phyloP scores from a whole-genome alignment of 2,888 invertebrate genomes.

The Drosophila hamatofila region DNA sequence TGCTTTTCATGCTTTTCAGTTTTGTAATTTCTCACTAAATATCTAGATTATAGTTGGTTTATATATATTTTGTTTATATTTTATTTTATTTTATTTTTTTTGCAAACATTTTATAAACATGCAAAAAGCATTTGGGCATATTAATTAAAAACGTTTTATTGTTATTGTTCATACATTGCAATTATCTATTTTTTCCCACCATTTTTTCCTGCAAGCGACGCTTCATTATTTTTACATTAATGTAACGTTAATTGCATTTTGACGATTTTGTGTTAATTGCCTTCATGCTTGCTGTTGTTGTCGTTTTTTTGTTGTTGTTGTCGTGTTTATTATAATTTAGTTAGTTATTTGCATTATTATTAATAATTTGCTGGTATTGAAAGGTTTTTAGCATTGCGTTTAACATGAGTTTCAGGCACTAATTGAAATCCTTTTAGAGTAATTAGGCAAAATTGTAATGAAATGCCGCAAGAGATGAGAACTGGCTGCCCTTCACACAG shows the following conservation, averaged over 20 bases:
- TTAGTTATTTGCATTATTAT: slow-evolving; percentile 49
- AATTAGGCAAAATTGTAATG: slow-evolving; percentile 70
- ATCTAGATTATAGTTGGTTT: slow-evolving; percentile 30
- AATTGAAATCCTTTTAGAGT: slow-evolving; percentile 79
- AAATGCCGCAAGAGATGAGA: slow-evolving; percentile 37
- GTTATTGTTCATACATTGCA: slow-evolving; percentile 41
- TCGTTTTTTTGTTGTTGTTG: slow-evolving; percentile 23
- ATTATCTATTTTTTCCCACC: slow-evolving; percentile 17
- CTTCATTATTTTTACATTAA: slow-evolving; percentile 56
- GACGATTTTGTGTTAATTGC: slow-evolving; percentile 66
- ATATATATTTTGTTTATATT: not conserved
- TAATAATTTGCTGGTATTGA: slow-evolving; percentile 34
- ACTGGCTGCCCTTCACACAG: slow-evolving; percentile 7
- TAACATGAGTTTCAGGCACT: slow-evolving; percentile 57
- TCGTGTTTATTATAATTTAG: slow-evolving; percentile 19
- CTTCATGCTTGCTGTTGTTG: slow-evolving; percentile 29
- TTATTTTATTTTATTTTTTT: not conserved
- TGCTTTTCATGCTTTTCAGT: slow-evolving; percentile 17
- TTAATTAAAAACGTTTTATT: slow-evolving; percentile 56
- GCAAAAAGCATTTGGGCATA: slow-evolving; percentile 19
- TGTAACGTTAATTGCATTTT: slow-evolving; percentile 70
- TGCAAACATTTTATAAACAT: slow-evolving; percentile 17
- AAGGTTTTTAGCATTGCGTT: slow-evolving; percentile 45
- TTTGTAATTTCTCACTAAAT: slow-evolving; percentile 23
- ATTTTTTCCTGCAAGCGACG: slow-evolving; percentile 4